phyloP scores from a whole-genome alignment of 2,888 invertebrate species.

The Caenorhabditis wallacei region DNA sequence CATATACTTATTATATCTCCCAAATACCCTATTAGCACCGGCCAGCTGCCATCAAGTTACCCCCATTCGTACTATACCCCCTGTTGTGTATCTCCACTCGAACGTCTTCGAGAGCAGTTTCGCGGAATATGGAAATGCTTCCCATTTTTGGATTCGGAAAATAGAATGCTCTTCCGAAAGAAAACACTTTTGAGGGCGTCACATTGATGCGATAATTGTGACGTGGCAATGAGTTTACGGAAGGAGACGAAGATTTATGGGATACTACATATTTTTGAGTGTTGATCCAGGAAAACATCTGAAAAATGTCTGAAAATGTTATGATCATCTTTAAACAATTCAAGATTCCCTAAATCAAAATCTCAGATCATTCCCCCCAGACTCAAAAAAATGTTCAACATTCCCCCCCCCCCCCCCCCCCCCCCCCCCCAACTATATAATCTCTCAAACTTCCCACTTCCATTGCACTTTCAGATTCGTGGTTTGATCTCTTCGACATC shows the following conservation, averaged over 20 bases:
- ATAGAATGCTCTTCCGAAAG: constrained; percentile 1
- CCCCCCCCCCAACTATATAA: too few relatives aligned
- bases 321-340: too few relatives aligned
- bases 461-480: not conserved
- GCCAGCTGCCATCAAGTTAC: constrained; percentile 20
- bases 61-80: not conserved
- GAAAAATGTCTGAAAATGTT: not conserved
- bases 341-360: not conserved
- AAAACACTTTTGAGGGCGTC: constrained; percentile 23
- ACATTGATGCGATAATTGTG: constrained; percentile 52
- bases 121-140: constrained; percentile 39
- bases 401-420: too few relatives aligned
- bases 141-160: not conserved
- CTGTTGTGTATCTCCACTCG: not conserved
- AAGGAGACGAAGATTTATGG: constrained; percentile 40
- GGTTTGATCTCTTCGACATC: not conserved
- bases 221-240: constrained; percentile 35
- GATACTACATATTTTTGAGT: constrained; percentile 13
- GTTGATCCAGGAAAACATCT: constrained; percentile 11
- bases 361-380: too few relatives aligned
- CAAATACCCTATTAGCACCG: constrained; percentile 39
- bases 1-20: constrained; percentile 30
- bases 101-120: not conserved
- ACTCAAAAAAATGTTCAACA: too few relatives aligned
- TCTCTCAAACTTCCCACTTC: not conserved